These are phyloP conservation scores for Orius insidiosus DNA, from an alignment of 1,140 invertebrate species.

Conservation along the genomic window DNA sequence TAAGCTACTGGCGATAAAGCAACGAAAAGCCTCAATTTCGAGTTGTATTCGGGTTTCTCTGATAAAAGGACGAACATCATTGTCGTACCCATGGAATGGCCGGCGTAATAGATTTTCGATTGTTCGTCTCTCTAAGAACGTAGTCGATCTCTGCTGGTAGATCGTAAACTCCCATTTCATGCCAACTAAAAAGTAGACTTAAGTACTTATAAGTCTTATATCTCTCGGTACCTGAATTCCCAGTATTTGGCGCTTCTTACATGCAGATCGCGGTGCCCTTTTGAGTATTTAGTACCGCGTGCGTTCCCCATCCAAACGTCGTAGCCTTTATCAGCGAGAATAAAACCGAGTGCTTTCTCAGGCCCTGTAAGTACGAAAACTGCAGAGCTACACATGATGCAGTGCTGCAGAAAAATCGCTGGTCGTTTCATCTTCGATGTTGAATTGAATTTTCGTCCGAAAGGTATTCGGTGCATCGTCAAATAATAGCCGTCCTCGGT, in stretches of 20 bases:
- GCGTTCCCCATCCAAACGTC: slow-evolving; percentile 56
- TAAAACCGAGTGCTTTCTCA: slow-evolving; percentile 40
- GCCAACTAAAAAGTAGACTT: slow-evolving; percentile 26
- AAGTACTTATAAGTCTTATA: not conserved
- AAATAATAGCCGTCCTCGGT: slow-evolving; percentile 53
- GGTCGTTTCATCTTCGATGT: slow-evolving; percentile 24
- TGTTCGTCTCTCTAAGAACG: slow-evolving; percentile 33
- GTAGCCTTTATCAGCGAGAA: slow-evolving; percentile 40
- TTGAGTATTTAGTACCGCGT: slow-evolving; percentile 44
- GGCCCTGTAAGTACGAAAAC: slow-evolving; percentile 46
- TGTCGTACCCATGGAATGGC: slow-evolving; percentile 53
- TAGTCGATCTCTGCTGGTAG: slow-evolving; percentile 42
- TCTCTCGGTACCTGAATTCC: slow-evolving; percentile 29
- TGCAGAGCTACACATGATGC: slow-evolving; percentile 43
- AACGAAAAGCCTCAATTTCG: slow-evolving; percentile 42
- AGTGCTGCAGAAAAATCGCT: slow-evolving; percentile 46
- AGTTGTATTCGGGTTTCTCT: slow-evolving; percentile 40
- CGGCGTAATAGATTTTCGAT: slow-evolving; percentile 40
- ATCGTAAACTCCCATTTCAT: slow-evolving; percentile 47
- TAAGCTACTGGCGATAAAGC: slow-evolving; percentile 58
- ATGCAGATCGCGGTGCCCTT: slow-evolving; percentile 29
- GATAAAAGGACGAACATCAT: slow-evolving; percentile 42
- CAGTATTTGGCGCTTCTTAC: slow-evolving; percentile 34
- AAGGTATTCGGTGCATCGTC: slow-evolving; percentile 43
- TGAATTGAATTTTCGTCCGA: slow-evolving; percentile 22